Evolutionary conservation across 23 tunicate genomes (phyloP).

Genomic region (Trididemnum clinides): DNA sequence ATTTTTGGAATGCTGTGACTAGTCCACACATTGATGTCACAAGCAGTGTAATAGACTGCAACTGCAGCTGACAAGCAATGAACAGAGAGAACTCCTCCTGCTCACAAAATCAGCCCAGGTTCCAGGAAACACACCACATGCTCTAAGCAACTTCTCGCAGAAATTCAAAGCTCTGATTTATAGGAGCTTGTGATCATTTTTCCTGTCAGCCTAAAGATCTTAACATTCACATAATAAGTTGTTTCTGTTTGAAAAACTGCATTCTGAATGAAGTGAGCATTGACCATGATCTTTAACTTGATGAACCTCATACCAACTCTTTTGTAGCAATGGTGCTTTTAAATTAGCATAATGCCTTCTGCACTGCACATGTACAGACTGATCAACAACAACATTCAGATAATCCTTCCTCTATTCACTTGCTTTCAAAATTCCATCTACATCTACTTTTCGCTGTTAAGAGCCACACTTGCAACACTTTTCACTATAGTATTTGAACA

Average conservation of each 20-base stretch:
- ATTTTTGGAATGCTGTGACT: constrained; percentile 6
- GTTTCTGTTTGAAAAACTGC: not conserved
- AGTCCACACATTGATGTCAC: not conserved
- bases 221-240: not conserved
- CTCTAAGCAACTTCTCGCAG: not conserved
- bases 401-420: not conserved
- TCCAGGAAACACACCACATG: constrained; percentile 10
- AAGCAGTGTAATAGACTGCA: not conserved
- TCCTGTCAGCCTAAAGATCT: not conserved
- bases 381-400: not conserved
- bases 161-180: not conserved
- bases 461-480: not conserved
- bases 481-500: not conserved
- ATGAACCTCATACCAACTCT: not conserved
- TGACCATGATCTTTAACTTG: not conserved
- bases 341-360: not conserved
- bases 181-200: not conserved
- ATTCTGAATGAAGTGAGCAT: not conserved
- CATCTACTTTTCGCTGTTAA: not conserved
- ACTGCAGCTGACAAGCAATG: constrained; percentile 5
- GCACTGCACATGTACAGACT: not conserved
- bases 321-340: not conserved
- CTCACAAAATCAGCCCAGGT: constrained; percentile 1
- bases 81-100: not conserved
- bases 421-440: not conserved